phyloP scores from a whole-genome alignment of 2,797 vertebrate genomes.

The Mormyrops attenuatus region DNA sequence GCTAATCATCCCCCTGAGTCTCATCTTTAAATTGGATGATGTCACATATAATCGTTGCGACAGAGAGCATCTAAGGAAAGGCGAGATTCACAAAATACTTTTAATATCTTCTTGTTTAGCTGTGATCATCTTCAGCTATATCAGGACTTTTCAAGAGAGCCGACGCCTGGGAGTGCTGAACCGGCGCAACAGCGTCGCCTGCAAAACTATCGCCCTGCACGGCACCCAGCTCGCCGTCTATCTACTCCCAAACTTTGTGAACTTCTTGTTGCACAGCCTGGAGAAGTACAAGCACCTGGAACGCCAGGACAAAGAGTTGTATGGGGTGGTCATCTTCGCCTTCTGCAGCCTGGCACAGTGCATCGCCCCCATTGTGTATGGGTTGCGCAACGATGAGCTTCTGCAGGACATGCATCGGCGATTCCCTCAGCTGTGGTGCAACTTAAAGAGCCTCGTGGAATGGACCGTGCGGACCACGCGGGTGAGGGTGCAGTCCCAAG shows the following conservation, averaged over 20 bases:
- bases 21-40: background rate
- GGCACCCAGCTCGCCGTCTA: constrained; percentile 61
- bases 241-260: constrained; percentile 64
- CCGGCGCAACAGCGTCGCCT: constrained; percentile 54
- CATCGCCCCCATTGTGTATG: constrained; percentile 63
- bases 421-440: constrained; percentile 52
- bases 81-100: constrained; percentile 49
- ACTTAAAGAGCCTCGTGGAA: constrained; percentile 54
- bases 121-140: constrained; percentile 64
- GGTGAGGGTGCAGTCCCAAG: constrained; percentile 1
- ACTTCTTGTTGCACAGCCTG: constrained; percentile 45
- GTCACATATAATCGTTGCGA: constrained; percentile 19
- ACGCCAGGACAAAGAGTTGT: constrained; percentile 43
- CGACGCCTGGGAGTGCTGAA: constrained; percentile 60
- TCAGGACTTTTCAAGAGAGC: constrained; percentile 55
- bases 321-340: constrained; percentile 53
- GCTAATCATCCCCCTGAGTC: constrained; percentile 50
- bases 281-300: accelerated
- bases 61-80: constrained; percentile 40
- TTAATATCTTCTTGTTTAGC: constrained; percentile 53
- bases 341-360: constrained; percentile 71
- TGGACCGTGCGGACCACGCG: constrained; percentile 49
- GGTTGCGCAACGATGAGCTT: constrained; percentile 68
- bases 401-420: constrained; percentile 50
- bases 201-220: constrained; percentile 63